Base-by-base conservation (phyloP, 2,888 invertebrate genomes). In the Brenthis daphne region DNA sequence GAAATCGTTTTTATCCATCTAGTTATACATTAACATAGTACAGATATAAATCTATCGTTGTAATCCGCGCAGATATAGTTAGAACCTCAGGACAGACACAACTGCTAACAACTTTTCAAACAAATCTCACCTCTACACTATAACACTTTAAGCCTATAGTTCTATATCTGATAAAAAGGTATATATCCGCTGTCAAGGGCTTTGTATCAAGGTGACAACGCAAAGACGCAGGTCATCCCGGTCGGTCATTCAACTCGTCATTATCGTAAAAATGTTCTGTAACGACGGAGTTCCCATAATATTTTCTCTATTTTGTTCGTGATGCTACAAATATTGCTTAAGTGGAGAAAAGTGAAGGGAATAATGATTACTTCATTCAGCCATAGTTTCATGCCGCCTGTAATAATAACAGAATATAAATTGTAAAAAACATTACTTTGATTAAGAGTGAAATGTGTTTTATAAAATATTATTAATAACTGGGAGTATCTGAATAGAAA, bases 211-310 rank as follows among this genome's bases (percentile, higher is more conserved):
- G 68, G 60, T 68, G 68, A 54, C 55, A 58, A 65, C 43, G 54
- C 57, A 64, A 64, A 68, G 55, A 55, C 58, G 55, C 53, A 47
- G 64, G 68, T 68, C 64, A 68, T 64, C 68, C 53, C 48, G 47
- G 16, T 8, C 54, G 68, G 64, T 58, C 64, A 68, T 57, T 58
- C 48, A 64, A 57, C 63, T 33, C 48, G 48, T 58, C 54, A 64
- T 68, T 64, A 58, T 58, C 54, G 64, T 64, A 58, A 53, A 63
- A 54, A 55, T 68, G 51, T 13, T 16, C 16, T 20, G 64, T 68
- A 68, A 64, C 53, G 43, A 43, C 57, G 43, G 50, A 63, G 29
- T 57, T 64, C 53, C 57, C 57, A 51, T 57, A 13, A 64, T 63
- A 50, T 24, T 63, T 33, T 20, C 29, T 1, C 43, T 64, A 68